Evolutionary conservation across 2,888 invertebrate genomes (phyloP), one percentile per base, ranked within the genome.

Genomic region (Eristalis arbustorum): DNA sequence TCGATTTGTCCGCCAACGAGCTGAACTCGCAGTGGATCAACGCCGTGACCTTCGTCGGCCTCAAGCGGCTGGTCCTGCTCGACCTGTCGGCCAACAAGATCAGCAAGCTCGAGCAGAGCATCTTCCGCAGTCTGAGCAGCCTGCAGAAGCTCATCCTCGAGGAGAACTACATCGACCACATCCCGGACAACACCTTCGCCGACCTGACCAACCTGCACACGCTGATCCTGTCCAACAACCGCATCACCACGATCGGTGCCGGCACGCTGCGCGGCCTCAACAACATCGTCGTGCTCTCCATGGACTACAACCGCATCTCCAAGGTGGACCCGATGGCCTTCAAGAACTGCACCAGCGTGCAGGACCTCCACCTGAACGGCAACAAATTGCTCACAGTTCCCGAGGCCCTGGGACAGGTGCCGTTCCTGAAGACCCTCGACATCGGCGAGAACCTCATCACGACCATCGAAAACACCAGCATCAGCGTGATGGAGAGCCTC

Each of bases 151-250:
- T 98, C 22, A 97, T 97, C 91, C 94, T 98, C 88, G 97, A 97
- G 91, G 96, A 97, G 92, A 98, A 98, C 92, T 94, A 95, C 91
- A 94, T 98, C 73, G 96, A 97, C 91, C 96, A 95, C 84, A 96
- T 98, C 89, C 96, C 96, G 18, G 96, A 97, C 37, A 96, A 97
- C 90, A 96, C 97, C 11, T 98, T 98, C 92, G 94, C 96, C 67
- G 96, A 97, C 40, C 96, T 98, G 94, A 96, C 96, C 92, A 98
- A 98, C 93, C 94, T 98, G 88, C 98, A 98, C 92, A 98, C 97
- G 34, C 94, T 98, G 89, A 96, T 97, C 89, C 94, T 98, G 89
- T 97, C 97, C 14, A 96, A 96, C 92, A 98, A 98, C 93, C 96
- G 96, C 92, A 95, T 98, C 90, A 95, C 95, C 83, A 95, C 96